Evolutionary conservation across 2,113 vertebrate species (phyloP).

Genomic region (Arvicanthis niloticus): DNA sequence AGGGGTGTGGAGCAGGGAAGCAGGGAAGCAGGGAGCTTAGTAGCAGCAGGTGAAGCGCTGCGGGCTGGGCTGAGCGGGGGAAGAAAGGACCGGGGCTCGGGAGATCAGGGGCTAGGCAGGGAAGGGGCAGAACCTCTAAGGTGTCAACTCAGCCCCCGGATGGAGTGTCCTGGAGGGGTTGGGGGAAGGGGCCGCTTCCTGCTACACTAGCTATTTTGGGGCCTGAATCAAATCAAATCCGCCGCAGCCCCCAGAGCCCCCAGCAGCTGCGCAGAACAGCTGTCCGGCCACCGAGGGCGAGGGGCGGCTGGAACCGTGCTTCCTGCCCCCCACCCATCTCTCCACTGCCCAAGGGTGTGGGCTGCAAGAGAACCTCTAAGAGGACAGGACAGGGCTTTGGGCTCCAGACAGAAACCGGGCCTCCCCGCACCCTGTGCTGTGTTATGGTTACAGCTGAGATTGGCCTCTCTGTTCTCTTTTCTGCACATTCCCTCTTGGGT

Average conservation of each 20-base stretch:
- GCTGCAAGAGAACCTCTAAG: not conserved
- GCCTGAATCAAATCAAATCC: constrained; percentile 81
- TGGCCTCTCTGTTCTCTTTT: not conserved
- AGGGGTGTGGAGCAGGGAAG: not conserved
- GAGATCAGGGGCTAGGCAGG: not conserved
- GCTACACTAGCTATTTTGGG: constrained; percentile 79
- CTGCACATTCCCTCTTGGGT: too few species aligned
- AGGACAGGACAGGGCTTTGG: constrained; percentile 26
- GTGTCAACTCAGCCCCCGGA: constrained; percentile 72
- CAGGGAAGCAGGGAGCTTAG: not conserved
- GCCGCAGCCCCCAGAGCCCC: constrained; percentile 72
- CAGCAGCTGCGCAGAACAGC: constrained; percentile 81
- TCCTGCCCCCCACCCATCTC: constrained; percentile 69
- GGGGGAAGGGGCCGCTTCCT: constrained; percentile 77
- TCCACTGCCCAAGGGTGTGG: constrained; percentile 44
- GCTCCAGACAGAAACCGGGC: not conserved
- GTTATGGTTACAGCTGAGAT: not conserved
- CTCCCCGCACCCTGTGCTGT: not conserved
- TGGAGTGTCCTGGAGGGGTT: constrained; percentile 57
- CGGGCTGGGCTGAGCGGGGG: not conserved
- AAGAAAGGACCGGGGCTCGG: not conserved
- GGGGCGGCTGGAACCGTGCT: constrained; percentile 24
- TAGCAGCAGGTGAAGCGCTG: not conserved
- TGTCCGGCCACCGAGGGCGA: constrained; percentile 59
- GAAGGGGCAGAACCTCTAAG: constrained; percentile 58